phyloP scores from a whole-genome alignment of 2,888 invertebrate genomes.

The Leptinotarsa tumamoca region DNA sequence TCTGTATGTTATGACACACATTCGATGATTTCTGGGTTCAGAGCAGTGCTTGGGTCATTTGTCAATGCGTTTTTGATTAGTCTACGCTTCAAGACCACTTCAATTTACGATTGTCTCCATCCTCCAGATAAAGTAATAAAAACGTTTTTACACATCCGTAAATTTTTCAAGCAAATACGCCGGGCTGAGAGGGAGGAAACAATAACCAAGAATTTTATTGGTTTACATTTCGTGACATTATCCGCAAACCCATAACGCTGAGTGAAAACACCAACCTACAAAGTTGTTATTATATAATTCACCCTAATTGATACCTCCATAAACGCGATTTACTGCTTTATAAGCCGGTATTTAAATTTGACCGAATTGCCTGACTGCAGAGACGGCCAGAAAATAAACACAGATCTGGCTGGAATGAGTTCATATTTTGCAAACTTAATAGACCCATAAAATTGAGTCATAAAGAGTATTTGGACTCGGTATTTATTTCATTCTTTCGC shows the following conservation, averaged over 20 bases:
- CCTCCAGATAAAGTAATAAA: slow-evolving; percentile 17
- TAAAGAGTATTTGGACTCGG: slow-evolving; percentile 21
- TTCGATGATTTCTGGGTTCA: too few species aligned
- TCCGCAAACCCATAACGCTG: neutral
- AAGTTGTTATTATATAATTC: slow-evolving; percentile 15
- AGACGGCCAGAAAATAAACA: slow-evolving; percentile 25
- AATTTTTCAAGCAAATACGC: slow-evolving; percentile 4
- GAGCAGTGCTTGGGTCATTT: neutral
- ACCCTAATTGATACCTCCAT: slow-evolving; percentile 15
- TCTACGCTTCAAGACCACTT: neutral
- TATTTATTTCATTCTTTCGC: slow-evolving; percentile 22
- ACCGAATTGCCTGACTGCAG: slow-evolving; percentile 8
- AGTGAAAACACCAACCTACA: slow-evolving; percentile 15
- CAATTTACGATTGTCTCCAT: slow-evolving; percentile 17
- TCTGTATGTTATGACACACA: neutral
- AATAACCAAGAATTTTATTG: neutral
- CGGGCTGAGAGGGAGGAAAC: neutral
- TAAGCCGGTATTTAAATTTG: slow-evolving; percentile 18
- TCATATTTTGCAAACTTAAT: slow-evolving; percentile 31
- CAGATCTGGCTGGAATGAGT: slow-evolving; percentile 20
- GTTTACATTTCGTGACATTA: slow-evolving; percentile 15
- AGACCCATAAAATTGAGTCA: slow-evolving; percentile 20
- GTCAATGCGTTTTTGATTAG: neutral
- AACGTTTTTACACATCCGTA: neutral
- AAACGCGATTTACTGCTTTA: slow-evolving; percentile 10